phyloP scores from a whole-genome alignment of 1,140 invertebrate genomes.

The Aphidius ervi region DNA sequence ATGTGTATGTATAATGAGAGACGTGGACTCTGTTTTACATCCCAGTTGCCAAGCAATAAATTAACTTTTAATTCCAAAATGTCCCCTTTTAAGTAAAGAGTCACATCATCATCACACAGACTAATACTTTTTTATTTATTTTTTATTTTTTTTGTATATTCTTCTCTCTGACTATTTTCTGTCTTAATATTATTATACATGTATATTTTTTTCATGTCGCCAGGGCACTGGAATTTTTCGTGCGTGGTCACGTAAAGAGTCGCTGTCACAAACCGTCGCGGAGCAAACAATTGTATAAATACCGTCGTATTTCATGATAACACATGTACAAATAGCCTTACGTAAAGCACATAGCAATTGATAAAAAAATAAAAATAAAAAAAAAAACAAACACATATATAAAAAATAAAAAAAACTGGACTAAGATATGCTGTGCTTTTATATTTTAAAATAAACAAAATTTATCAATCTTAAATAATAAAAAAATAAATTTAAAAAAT shows the following conservation, averaged over 20 bases:
- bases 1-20: too few species aligned
- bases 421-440: conserved; percentile 1
- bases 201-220: not conserved
- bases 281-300: conserved; percentile 52
- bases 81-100: too few species aligned
- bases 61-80: too few species aligned
- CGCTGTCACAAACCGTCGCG: conserved; percentile 29
- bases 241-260: conserved; percentile 40
- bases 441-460: too few species aligned
- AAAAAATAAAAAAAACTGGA: conserved; percentile 2
- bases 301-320: conserved; percentile 50
- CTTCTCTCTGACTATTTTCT: too few species aligned
- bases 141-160: too few species aligned
- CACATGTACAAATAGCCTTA: conserved; percentile 51
- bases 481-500: too few species aligned
- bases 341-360: conserved; percentile 45
- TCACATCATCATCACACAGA: not conserved
- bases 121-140: too few species aligned
- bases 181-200: not conserved
- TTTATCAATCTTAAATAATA: too few species aligned
- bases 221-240: conserved; percentile 28
- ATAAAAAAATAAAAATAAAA: conserved; percentile 33
- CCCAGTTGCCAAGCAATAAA: too few species aligned
- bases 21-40: not conserved
- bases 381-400: not conserved